Evolutionary conservation across 1,140 invertebrate species (phyloP).

Genomic region (Rhagoletis zephyria): DNA sequence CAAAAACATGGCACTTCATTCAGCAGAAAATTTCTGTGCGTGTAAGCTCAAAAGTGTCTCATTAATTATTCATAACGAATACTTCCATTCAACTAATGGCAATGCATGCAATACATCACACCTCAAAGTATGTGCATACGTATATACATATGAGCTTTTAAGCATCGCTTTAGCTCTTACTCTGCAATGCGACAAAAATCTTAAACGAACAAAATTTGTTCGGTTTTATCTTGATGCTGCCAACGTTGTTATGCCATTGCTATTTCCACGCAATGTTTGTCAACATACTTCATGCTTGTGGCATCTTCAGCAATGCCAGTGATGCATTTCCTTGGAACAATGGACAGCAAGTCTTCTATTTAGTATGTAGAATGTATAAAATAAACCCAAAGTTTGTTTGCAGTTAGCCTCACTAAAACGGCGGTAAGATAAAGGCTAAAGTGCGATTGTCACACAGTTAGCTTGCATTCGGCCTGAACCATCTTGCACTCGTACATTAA

Average conservation of each 20-base stretch:
- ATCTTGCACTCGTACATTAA: conserved; percentile 23
- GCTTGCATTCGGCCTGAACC: background rate
- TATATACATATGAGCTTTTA: background rate
- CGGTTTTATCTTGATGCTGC: conserved; percentile 14
- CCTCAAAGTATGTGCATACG: background rate
- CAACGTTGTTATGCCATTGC: background rate
- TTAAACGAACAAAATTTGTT: conserved; percentile 35
- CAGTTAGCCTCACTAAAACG: background rate
- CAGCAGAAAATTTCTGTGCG: background rate
- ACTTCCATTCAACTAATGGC: background rate
- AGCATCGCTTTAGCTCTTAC: background rate
- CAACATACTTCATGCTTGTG: conserved; percentile 16
- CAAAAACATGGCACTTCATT: no score
- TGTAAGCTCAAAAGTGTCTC: background rate
- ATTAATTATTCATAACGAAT: conserved; percentile 27
- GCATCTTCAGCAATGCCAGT: background rate
- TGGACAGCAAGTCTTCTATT: background rate
- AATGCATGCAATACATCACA: conserved; percentile 31
- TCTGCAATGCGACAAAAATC: conserved; percentile 48
- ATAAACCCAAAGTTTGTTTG: conserved; percentile 11
- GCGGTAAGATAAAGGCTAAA: conserved; percentile 23
- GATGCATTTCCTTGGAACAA: background rate
- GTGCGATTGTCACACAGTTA: conserved; percentile 4
- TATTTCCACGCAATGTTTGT: background rate
- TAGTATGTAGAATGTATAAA: background rate